Evolutionary conservation across 2,113 vertebrate genomes (phyloP).

Genomic region (Petrocephalus microphthalmus): DNA sequence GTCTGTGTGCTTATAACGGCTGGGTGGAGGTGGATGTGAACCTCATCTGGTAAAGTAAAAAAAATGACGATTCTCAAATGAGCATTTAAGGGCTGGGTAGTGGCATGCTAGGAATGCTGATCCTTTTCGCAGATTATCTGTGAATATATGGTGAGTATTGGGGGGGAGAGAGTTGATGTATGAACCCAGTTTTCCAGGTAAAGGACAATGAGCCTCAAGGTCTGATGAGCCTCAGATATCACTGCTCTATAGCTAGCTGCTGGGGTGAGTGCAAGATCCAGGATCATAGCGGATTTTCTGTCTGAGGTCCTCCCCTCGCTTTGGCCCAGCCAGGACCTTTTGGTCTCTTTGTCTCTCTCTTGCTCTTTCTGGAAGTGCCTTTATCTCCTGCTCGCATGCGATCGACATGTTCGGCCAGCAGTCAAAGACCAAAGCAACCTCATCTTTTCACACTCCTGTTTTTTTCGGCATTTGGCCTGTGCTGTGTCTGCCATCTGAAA

Average conservation of each 20-base stretch:
- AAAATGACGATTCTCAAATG: neutral
- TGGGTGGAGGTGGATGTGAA: neutral
- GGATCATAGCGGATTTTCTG: neutral
- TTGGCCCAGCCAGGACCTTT: conserved; percentile 28
- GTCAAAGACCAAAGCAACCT: conserved; percentile 27
- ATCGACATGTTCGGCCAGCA: conserved; percentile 49
- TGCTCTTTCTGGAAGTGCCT: conserved; percentile 39
- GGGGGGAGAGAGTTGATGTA: neutral
- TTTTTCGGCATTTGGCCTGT: neutral
- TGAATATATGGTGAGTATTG: neutral
- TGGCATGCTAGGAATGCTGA: neutral
- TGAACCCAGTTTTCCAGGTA: neutral
- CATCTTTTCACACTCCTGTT: neutral
- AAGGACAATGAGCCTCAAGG: no score
- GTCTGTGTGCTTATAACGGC: neutral
- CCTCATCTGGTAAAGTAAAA: neutral
- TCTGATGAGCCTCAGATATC: neutral
- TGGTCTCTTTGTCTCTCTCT: conserved; percentile 26
- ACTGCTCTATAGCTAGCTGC: neutral
- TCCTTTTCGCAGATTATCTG: neutral
- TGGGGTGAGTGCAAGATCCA: neutral
- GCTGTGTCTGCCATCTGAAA: neutral
- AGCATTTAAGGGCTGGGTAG: neutral
- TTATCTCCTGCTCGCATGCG: conserved; percentile 48
- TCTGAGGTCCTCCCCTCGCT: neutral